A percentile compares a stretch with the other conserved stretches of the same genome.
Evolutionary conservation across 2,888 invertebrate species (phyloP).

Genomic region (Sinelater perroti): DNA sequence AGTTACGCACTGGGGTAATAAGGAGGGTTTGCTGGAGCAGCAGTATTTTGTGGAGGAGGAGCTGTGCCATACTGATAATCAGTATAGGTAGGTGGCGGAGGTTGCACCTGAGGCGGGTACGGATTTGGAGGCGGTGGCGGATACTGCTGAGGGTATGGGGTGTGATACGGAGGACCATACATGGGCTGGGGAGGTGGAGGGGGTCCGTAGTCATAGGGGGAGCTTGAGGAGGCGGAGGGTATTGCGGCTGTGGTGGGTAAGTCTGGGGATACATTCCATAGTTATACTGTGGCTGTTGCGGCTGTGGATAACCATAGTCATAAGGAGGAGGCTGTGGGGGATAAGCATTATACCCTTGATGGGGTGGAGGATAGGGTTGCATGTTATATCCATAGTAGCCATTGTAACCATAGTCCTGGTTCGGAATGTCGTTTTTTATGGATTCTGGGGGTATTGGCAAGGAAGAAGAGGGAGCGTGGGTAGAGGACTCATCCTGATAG

Average conservation of each 20-base stretch:
- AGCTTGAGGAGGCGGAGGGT: slow-evolving; percentile 51
- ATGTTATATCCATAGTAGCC: slow-evolving; percentile 50
- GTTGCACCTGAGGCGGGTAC: slow-evolving; percentile 37
- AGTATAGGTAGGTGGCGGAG: slow-evolving; percentile 45
- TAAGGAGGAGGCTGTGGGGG: slow-evolving; percentile 51
- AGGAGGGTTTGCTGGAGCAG: slow-evolving; percentile 16
- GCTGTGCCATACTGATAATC: slow-evolving; percentile 52
- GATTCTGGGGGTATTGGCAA: slow-evolving; percentile 32
- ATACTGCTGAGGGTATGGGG: slow-evolving; percentile 47
- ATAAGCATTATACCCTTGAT: slow-evolving; percentile 41
- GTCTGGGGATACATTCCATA: slow-evolving; percentile 41
- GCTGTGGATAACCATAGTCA: slow-evolving; percentile 53
- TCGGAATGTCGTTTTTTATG: slow-evolving; percentile 44
- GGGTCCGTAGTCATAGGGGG: slow-evolving; percentile 49
- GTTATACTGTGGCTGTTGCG: slow-evolving; percentile 48
- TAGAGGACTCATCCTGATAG: slow-evolving; percentile 22
- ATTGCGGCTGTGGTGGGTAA: slow-evolving; percentile 42
- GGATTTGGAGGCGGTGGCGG: slow-evolving; percentile 47
- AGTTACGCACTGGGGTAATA: slow-evolving; percentile 33
- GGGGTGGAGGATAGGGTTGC: slow-evolving; percentile 52
- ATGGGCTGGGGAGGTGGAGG: slow-evolving; percentile 51
- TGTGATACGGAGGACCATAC: slow-evolving; percentile 46
- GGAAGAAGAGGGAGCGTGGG: slow-evolving; percentile 8
- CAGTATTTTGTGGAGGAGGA: slow-evolving; percentile 15
- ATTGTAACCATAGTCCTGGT: slow-evolving; percentile 52